Evolutionary conservation across 2,113 vertebrate species (phyloP).

Genomic region (Zeus faber): DNA sequence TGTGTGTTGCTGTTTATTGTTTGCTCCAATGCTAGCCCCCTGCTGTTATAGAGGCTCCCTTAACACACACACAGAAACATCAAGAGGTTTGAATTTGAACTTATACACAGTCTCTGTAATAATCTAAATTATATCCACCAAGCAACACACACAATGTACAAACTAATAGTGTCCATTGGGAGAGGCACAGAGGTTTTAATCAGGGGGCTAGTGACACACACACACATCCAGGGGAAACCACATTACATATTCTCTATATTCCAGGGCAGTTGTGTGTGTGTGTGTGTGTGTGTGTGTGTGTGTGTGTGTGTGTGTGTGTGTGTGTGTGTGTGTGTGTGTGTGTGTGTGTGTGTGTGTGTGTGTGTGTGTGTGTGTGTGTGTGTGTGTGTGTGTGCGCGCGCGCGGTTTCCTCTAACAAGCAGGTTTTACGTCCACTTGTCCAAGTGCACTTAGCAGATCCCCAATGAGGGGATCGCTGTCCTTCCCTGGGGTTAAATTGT

Average conservation of each 20-base stretch:
- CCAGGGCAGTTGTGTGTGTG: slow-evolving; percentile 37
- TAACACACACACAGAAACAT: slow-evolving; percentile 29
- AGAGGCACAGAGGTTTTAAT: slow-evolving; percentile 52
- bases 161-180: slow-evolving; percentile 62
- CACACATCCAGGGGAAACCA: background rate
- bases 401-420: background rate
- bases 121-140: slow-evolving; percentile 26
- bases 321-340: too few species aligned
- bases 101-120: slow-evolving; percentile 21
- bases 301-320: too few species aligned
- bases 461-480: too few species aligned
- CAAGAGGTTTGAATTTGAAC: slow-evolving; percentile 13
- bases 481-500: too few species aligned
- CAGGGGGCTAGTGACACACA: slow-evolving; percentile 37
- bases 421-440: background rate
- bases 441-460: background rate
- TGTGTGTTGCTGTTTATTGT: slow-evolving; percentile 10
- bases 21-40: slow-evolving; percentile 32
- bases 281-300: background rate
- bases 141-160: slow-evolving; percentile 36
- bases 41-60: slow-evolving; percentile 6
- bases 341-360: too few species aligned
- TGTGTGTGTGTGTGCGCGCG: too few species aligned
- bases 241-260: slow-evolving; percentile 50
- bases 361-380: slow-evolving; percentile 11